Evolutionary conservation across 35 echinoderm and acorn worm species (phyloP), one percentile per base, ranked within the genome.

Genomic region (Hemicentrotus pulcherrimus): DNA sequence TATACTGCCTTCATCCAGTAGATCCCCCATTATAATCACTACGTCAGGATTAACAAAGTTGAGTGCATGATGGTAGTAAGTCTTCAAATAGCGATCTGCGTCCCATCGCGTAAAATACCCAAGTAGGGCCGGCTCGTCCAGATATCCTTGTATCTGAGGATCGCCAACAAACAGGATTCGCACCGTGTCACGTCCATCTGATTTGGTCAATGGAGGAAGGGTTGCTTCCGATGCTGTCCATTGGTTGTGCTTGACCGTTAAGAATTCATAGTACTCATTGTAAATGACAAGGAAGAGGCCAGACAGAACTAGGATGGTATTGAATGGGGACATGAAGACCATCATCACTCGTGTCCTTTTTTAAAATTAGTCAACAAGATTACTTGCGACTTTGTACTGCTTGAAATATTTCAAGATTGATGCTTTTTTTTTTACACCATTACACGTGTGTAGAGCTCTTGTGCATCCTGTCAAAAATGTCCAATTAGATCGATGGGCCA

Each of bases 1-100:
- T 94, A 94, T 95, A 60, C 96, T 97, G 88, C 96, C 96, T 95
- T 97, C 96, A 93, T 97, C 96, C 1, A 97, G 24, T 30, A 97
- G 46, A 65, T 97, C 96, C 32, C 96, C 96, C 94, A 97, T 94
- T 87, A 95, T 92, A 32, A 97, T 92, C 45, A 97, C 94, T 2
- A 97, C 91, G 24, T 97, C 96, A 31, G 96, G 96, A 48, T 97
- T 61, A 58, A 97, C 50, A 92, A 94, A 97, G 46, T 86, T 32
- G 60, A 97, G 31, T 15, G 94, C 96, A 47, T 95, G 70, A 24
- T 95, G 88, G 91, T 94, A 97, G 94, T 95, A 95, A 46, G 61
- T 97, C 61, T 95, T 85, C 58, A 96, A 47, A 46, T 96, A 96
- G 30, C 89, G 48, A 85, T 96, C 95, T 16, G 95, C 48, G 18